These are phyloP conservation scores for Montifringilla adamsi DNA, from an alignment of 2,113 vertebrate genomes.

Conservation along the genomic window DNA sequence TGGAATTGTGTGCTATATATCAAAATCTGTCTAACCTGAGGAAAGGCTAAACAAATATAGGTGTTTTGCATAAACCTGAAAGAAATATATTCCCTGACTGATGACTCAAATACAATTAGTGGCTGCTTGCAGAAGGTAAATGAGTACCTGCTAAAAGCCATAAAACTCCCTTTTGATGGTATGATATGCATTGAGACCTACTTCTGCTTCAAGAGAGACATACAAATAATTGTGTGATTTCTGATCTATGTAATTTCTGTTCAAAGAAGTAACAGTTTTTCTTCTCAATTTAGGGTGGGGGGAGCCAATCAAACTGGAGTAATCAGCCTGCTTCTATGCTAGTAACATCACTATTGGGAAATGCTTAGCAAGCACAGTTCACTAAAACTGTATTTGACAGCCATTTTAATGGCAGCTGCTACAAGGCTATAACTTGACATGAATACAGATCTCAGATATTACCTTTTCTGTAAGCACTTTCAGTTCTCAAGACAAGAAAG, in stretches of 20 bases:
- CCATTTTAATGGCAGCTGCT: background rate
- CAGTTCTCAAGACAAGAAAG: background rate
- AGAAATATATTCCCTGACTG: background rate
- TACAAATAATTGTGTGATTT: background rate
- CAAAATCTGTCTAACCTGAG: background rate
- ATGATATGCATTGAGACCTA: background rate
- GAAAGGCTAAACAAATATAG: background rate
- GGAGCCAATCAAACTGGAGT: background rate
- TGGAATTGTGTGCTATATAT: background rate
- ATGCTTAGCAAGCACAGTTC: conserved; percentile 16
- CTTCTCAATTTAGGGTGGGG: background rate
- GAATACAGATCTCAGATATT: background rate
- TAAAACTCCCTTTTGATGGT: background rate
- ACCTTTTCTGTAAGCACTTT: background rate
- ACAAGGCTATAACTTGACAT: background rate
- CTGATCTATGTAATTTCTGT: background rate
- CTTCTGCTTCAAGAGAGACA: background rate
- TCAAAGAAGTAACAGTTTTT: background rate
- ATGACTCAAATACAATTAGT: background rate
- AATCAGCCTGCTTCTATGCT: background rate
- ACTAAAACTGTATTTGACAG: background rate
- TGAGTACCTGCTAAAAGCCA: background rate
- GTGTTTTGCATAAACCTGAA: background rate
- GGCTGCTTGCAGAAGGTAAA: background rate
- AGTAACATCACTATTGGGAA: background rate